Evolutionary conservation across 2,797 vertebrate species (phyloP).

Genomic region (Peromyscus melanophrys): DNA sequence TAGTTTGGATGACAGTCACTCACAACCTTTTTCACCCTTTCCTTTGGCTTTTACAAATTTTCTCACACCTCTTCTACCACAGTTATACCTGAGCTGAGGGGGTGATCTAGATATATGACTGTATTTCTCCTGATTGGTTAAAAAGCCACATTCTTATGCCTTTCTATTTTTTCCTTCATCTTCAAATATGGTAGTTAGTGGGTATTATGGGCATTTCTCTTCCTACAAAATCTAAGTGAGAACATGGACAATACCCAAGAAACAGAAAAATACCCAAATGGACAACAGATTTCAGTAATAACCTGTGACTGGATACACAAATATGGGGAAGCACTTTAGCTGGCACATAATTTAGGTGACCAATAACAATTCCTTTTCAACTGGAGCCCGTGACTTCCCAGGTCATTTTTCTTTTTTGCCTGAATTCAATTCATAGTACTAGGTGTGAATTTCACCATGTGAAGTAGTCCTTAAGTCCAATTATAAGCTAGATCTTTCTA

Average conservation of each 20-base stretch:
- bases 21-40: not conserved
- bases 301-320: no score
- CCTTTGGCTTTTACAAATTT: not conserved
- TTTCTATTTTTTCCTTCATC: not conserved
- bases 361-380: no score
- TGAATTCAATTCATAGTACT: no score
- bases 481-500: no score
- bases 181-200: not conserved
- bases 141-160: not conserved
- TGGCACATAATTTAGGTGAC: no score
- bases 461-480: no score
- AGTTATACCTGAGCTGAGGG: not conserved
- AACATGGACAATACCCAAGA: not conserved
- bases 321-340: no score
- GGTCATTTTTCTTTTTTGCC: no score
- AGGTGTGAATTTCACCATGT: no score
- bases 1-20: not conserved
- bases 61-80: not conserved
- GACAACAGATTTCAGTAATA: not conserved
- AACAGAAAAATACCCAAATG: not conserved
- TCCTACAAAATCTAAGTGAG: not conserved
- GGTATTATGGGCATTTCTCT: not conserved
- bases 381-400: no score
- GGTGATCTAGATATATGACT: not conserved
- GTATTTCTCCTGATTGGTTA: not conserved